Conservation (phyloP, 2,797 vertebrate genomes). For the Gephyroberyx darwinii region DNA sequence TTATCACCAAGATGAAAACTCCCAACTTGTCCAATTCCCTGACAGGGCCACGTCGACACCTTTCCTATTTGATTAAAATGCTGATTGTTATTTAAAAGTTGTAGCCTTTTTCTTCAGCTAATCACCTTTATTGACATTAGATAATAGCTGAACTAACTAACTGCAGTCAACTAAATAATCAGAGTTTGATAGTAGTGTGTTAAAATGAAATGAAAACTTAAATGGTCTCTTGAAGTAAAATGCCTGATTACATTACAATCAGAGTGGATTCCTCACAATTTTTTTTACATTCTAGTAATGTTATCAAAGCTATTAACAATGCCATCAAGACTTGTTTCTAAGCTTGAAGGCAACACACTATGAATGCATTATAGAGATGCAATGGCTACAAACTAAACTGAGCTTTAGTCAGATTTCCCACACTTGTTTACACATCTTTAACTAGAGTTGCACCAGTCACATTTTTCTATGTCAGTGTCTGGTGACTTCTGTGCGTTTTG, state of each 20-base stretch:
- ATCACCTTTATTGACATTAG: conserved; percentile 6
- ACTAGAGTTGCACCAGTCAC: no score
- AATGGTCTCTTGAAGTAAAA: background rate
- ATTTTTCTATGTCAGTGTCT: no score
- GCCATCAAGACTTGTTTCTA: background rate
- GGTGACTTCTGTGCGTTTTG: background rate
- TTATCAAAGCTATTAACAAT: background rate
- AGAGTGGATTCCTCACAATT: background rate
- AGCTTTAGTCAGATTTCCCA: no score
- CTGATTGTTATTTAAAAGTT: background rate
- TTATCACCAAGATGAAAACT: conserved; percentile 22
- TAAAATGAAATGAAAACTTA: conserved; percentile 20
- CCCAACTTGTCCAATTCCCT: background rate
- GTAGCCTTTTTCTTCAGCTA: background rate
- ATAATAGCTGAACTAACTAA: conserved; percentile 13
- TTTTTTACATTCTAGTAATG: background rate
- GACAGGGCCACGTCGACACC: background rate
- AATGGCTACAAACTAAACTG: no score
- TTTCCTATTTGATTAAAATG: conserved; percentile 28
- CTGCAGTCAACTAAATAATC: background rate
- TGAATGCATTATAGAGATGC: background rate
- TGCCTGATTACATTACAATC: conserved; percentile 13
- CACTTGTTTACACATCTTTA: no score
- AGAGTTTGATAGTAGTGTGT: background rate
- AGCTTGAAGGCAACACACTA: background rate